These are phyloP conservation scores for Clanis bilineata DNA, from an alignment of 2,888 invertebrate species.

Conservation along the genomic window DNA sequence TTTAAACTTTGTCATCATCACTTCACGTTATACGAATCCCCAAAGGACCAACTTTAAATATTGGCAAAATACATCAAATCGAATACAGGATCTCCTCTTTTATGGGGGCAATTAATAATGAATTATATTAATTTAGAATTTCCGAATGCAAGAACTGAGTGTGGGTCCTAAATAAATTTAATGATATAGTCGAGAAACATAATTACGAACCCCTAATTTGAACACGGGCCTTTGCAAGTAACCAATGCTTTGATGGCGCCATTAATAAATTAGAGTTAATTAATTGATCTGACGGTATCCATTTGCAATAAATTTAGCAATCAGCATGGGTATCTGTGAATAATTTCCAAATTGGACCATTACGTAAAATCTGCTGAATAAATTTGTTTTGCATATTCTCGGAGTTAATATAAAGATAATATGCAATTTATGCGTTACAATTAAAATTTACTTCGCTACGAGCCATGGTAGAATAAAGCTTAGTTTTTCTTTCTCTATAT, in stretches of 20 bases:
- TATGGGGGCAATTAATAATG: not conserved
- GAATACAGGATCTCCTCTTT: too few relatives aligned
- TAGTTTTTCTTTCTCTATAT: too few relatives aligned
- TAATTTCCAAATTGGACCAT: not conserved
- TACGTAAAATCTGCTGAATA: not conserved
- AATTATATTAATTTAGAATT: not conserved
- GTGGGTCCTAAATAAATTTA: not conserved
- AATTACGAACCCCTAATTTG: not conserved
- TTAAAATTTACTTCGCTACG: not conserved
- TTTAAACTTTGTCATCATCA: too few relatives aligned
- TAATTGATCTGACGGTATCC: conserved; percentile 3
- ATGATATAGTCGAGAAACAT: not conserved
- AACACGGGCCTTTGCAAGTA: not conserved
- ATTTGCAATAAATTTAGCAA: conserved; percentile 20
- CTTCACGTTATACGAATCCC: too few relatives aligned
- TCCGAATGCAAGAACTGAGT: not conserved
- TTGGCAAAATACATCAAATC: too few relatives aligned
- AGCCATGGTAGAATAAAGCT: too few relatives aligned
- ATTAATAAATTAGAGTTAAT: conserved; percentile 18
- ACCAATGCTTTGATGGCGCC: conserved; percentile 14
- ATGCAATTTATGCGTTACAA: not conserved
- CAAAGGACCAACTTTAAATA: too few relatives aligned
- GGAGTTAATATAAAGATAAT: not conserved
- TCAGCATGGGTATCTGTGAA: not conserved
- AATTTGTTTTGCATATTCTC: not conserved